Percentiles rank a stretch among this genome's conserved stretches.
Evolutionary conservation across 2,888 invertebrate genomes (phyloP).

Genomic region (Amiota communis): DNA sequence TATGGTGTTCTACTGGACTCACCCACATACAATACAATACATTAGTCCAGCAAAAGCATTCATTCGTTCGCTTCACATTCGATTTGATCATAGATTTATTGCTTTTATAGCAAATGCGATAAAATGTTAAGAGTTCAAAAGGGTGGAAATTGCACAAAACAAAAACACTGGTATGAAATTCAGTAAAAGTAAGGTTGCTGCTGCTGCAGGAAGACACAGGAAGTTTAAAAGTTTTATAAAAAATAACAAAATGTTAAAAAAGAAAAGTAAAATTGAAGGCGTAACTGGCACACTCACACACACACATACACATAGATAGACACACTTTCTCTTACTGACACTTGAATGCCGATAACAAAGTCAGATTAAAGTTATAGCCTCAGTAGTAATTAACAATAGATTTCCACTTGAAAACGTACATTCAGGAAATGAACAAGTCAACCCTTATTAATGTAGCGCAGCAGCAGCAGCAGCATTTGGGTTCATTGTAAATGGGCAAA

Average conservation of each 20-base stretch:
- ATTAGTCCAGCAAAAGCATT: not conserved
- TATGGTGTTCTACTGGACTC: too few relatives aligned
- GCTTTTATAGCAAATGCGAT: conserved; percentile 59
- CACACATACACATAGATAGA: too few relatives aligned
- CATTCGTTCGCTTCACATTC: conserved; percentile 49
- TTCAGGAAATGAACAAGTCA: conserved; percentile 27
- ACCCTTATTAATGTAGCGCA: conserved; percentile 18
- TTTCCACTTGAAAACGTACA: conserved; percentile 23
- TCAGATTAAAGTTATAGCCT: conserved; percentile 20
- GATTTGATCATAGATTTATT: conserved; percentile 66
- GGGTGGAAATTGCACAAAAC: conserved; percentile 40
- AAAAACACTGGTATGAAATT: conserved; percentile 39
- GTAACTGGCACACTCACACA: too few relatives aligned
- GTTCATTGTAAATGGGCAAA: too few relatives aligned
- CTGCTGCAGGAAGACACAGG: conserved; percentile 7
- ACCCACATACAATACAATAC: too few relatives aligned
- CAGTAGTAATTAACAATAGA: conserved; percentile 28
- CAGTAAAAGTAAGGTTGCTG: conserved; percentile 48
- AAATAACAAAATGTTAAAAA: not conserved
- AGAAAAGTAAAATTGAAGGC: not conserved
- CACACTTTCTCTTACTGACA: not conserved
- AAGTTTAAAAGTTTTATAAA: not conserved
- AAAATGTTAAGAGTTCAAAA: conserved; percentile 31
- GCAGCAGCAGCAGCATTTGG: too few relatives aligned
- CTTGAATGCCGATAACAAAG: conserved; percentile 42